These are phyloP conservation scores for Lamellibrachia columna DNA, from an alignment of 2,888 invertebrate genomes.

Conservation along the genomic window DNA sequence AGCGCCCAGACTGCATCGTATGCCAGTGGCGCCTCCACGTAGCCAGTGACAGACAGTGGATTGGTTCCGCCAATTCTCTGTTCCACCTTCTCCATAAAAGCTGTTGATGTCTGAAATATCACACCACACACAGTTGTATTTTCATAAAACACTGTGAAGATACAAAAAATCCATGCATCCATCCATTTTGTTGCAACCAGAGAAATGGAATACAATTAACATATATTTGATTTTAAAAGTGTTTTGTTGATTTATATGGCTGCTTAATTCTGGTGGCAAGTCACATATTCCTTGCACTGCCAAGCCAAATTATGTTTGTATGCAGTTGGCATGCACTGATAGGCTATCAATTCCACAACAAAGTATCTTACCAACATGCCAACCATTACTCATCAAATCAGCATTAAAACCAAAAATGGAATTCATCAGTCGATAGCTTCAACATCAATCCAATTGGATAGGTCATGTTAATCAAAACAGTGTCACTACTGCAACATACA, in stretches of 20 bases:
- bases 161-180: neutral
- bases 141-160: neutral
- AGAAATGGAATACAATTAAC: neutral
- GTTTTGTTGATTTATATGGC: neutral
- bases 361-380: neutral
- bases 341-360: neutral
- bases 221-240: neutral
- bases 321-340: neutral
- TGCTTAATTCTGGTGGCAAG: neutral
- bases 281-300: neutral
- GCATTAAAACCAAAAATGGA: neutral
- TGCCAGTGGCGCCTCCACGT: conserved; percentile 94
- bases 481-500: too few relatives aligned
- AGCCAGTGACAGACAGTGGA: conserved; percentile 72
- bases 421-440: neutral
- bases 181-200: neutral
- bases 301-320: neutral
- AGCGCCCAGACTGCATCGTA: conserved; percentile 99
- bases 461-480: too few relatives aligned
- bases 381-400: neutral
- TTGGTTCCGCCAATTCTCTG: conserved; percentile 83
- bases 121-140: neutral
- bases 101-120: conserved; percentile 68
- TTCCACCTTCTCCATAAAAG: conserved; percentile 87
- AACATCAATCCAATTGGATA: neutral